Evolutionary conservation across 1,140 invertebrate genomes (phyloP).

Genomic region (Gonioctena quinquepunctata): DNA sequence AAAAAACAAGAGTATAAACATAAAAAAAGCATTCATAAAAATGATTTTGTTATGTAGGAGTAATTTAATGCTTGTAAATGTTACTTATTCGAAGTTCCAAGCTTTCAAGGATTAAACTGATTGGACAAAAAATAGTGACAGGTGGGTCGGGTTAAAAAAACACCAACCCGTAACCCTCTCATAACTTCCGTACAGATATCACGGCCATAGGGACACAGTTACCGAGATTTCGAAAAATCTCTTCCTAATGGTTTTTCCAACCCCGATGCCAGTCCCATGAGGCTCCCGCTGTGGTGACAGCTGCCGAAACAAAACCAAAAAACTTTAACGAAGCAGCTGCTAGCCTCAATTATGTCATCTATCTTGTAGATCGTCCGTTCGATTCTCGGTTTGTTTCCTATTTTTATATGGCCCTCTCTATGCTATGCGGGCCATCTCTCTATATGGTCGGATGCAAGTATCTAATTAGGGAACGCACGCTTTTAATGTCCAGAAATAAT

Average conservation of each 20-base stretch:
- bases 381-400: background rate
- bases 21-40: too few species aligned
- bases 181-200: too few species aligned
- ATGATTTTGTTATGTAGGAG: too few species aligned
- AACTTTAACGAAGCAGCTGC: background rate
- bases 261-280: background rate
- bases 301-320: background rate
- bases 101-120: too few species aligned
- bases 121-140: too few species aligned
- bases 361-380: background rate
- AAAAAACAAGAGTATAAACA: too few species aligned
- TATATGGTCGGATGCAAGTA: background rate
- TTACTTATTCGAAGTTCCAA: too few species aligned
- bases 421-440: background rate
- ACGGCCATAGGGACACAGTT: too few species aligned
- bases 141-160: too few species aligned
- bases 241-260: background rate
- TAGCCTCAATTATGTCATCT: conserved; percentile 5
- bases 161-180: too few species aligned
- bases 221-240: too few species aligned
- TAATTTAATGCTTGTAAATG: too few species aligned
- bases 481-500: background rate
- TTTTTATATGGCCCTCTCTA: background rate
- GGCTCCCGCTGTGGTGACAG: background rate
- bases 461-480: background rate